Evolutionary conservation across 2,888 invertebrate species (phyloP), one percentile per base, ranked within the genome.

Genomic region (Erannis defoliaria): DNA sequence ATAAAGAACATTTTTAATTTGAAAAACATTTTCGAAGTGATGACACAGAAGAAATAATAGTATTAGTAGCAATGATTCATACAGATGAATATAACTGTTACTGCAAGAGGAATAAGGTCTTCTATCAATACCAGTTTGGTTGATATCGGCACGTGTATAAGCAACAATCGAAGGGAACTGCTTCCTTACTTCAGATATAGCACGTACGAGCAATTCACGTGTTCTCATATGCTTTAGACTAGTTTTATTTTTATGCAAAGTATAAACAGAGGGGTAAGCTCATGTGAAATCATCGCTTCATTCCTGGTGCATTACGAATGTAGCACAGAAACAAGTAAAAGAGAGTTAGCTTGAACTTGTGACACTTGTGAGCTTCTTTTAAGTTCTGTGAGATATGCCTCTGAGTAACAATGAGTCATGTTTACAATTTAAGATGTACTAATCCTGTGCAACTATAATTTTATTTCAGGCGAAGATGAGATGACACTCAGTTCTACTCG

Each of bases 151-250:
- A 62, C 64, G 68, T 70, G 63, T 57, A 55, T 40, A 18, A 33
- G 19, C 19, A 48, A 62, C 60, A 62, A 64, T 62, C 37, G 54
- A 53, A 64, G 67, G 70, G 64, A 67, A 62, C 58, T 56, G 70
- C 74, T 82, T 85, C 85, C 85, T 82, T 71, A 73, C 72, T 63
- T 73, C 71, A 76, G 84, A 86, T 84, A 84, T 75, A 80, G 78
- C 88, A 88, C 87, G 87, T 83, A 78, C 78, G 64, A 72, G 68
- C 72, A 70, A 71, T 78, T 81, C 85, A 80, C 80, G 79, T 79
- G 77, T 80, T 79, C 82, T 63, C 56, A 71, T 82, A 80, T 80
- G 68, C 64, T 40, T 75, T 68, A 70, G 70, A 70, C 71, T 74
- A 73, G 74, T 76, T 78, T 78, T 78, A 78, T 78, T 76, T 75